Evolutionary conservation across 2,113 vertebrate species (phyloP), one percentile per base, ranked within the genome.

Genomic region (Sinocyclocheilus anshuiensis): DNA sequence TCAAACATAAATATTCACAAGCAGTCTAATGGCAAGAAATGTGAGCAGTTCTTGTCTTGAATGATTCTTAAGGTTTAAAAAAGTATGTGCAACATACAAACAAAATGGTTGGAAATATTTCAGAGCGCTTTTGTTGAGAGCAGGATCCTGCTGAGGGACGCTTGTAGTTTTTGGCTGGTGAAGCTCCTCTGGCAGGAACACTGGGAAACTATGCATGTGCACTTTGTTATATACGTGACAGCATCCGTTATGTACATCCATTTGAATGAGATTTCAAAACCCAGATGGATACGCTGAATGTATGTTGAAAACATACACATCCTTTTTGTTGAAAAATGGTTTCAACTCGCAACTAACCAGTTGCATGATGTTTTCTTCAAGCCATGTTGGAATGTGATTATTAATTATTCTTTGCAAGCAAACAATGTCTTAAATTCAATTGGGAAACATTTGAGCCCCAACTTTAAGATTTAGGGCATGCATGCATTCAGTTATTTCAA

Each of bases 131-230:
- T 45, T 82, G 16, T 48, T 53, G 42, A 22, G 53, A 78, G 4
- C 1, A 53, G 45, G 57, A 24, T 42, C 22, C 29, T 16, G 15
- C n/a, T 29, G 24, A 11, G 80, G 48, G 11, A 69, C 18, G 1
- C 4, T 53, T 69, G 80, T 71, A 22, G 45, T 53, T 48, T 82
- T 53, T 82, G 80, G 63, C 80, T 50, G 24, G 9, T 33, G 63
- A 20, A 33, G 42, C 5, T 48, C 33, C n/a, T 86, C 75, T 87
- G 86, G 88, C 69, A 81, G 53, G 72, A 65, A 53, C 39, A 42
- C 59, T 86, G 88, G 85, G 77, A 89, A 87, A 83, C 65, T 86
- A 79, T 81, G 82, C n/a, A 48, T 26, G 55, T 2, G 22, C 20
- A 24, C 20, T 63, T 42, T 63, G 29, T 65, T 59, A 26, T 65